A percentile compares a stretch with the other conserved stretches of the same genome.
Conservation (phyloP, 1,140 invertebrate genomes). For the Drosophila ficusphila region DNA sequence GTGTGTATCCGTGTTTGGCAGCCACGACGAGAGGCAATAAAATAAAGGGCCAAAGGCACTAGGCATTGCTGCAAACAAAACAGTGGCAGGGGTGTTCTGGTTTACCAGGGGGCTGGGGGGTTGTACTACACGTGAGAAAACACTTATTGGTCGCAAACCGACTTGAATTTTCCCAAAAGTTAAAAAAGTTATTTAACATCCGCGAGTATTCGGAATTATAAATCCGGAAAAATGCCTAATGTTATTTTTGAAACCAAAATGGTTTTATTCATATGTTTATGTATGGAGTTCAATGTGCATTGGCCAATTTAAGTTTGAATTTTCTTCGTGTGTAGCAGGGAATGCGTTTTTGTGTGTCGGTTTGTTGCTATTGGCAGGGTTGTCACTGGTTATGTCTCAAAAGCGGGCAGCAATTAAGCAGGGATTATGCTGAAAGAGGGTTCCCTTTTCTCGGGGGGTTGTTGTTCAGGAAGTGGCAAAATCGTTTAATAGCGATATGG, state of each 20-base stretch:
- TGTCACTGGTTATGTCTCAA: slow-evolving; percentile 37
- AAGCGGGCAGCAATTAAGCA: slow-evolving; percentile 57
- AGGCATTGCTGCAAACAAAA: slow-evolving; percentile 41
- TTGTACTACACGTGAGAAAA: slow-evolving; percentile 2
- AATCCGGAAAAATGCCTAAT: too few species aligned
- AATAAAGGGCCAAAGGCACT: slow-evolving; percentile 53
- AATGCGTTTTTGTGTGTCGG: slow-evolving; percentile 34
- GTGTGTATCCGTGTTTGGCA: slow-evolving; percentile 39
- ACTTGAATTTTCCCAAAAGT: too few species aligned
- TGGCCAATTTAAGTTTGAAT: too few species aligned
- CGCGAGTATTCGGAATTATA: too few species aligned
- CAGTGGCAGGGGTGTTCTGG: slow-evolving; percentile 5
- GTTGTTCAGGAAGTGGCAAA: slow-evolving; percentile 29
- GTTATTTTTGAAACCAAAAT: too few species aligned
- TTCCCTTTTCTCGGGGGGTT: slow-evolving; percentile 11
- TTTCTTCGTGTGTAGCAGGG: background rate
- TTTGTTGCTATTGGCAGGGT: slow-evolving; percentile 34
- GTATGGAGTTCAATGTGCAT: too few species aligned
- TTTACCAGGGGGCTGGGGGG: background rate
- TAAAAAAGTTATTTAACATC: too few species aligned
- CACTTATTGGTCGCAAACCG: too few species aligned
- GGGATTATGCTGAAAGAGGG: slow-evolving; percentile 47
- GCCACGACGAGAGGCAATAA: slow-evolving; percentile 51
- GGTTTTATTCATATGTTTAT: too few species aligned
- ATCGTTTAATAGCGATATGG: slow-evolving; percentile 33